Evolutionary conservation across 2,113 vertebrate genomes (phyloP), one percentile per base, ranked within the genome.

Genomic region (Nothobranchius furzeri): DNA sequence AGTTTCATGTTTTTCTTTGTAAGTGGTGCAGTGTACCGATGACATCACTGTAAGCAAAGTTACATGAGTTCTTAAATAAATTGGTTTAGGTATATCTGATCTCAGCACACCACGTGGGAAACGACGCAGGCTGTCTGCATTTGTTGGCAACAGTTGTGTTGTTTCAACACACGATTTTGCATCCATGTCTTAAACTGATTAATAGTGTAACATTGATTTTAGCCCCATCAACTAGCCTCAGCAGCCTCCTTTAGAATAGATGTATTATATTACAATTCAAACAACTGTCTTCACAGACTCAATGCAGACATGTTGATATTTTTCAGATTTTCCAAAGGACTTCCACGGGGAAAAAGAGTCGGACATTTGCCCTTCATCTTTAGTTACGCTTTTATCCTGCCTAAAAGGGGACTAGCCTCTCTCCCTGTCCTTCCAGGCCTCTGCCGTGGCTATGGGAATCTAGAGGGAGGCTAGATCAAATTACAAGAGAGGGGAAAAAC

Each of bases 401-500:
- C 70, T 42, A 57, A 81, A 68, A 67, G 47, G 75, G 58, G 47
- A 56, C 30, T 4, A 7, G 14, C 56, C 24, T 78, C 45, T 62
- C 70, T 69, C n/a, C 20, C 60, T 37, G 25, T 51, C 69, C 68
- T 46, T 64, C 56, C 59, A 56, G 64, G 48, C 57, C 61, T 58
- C 54, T 50, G 51, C 45, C 17, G 68, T 57, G 55, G 63, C 71
- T 60, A 45, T 52, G 25, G 65, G 73, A 70, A 61, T 67, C 76
- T 64, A 49, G 65, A 60, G 65, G 60, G 65, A 46, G 51, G 52
- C 53, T 7, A 68, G 78, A 73, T 89, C 77, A 9, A 46, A 48
- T 88, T 85, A 79, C 87, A 69, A 81, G 79, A 76, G 55, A 76
- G 66, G 15, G 47, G n/a, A 10, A 50, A 20, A 20, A 50, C 9